Evolutionary conservation across 2,113 vertebrate species (phyloP), one percentile per base, ranked within the genome.

Genomic region (Oryzias curvinotus): DNA sequence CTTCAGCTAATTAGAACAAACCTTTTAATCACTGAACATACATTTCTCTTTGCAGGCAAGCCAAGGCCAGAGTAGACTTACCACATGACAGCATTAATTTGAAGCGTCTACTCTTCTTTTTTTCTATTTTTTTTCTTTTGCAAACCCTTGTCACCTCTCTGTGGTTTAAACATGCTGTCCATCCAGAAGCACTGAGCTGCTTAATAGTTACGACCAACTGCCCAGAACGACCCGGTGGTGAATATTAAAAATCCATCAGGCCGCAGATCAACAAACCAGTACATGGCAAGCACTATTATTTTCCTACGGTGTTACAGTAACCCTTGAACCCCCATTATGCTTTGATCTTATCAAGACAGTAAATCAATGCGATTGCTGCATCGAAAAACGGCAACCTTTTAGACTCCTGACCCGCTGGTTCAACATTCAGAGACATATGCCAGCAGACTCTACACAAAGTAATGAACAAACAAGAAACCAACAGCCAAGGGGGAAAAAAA

Each of bases 201-300:
- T 83, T 82, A 88, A 90, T 68, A 73, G 68, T 61, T 76, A 68
- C 72, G 57, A 59, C 54, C 70, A 68, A 75, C 66, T 52, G 42
- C 82, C 80, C 56, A 48, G 68, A 81, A 88, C 61, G 61, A 82
- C 78, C 85, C 36, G 28, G 61, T 77, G 66, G 73, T 84, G 73
- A 85, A 84, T 90, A 85, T 89, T 87, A 89, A 90, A 90, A 89
- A 84, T 75, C 77, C 82, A 87, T 85, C 81, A 88, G 68, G 72
- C 71, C 62, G 79, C 77, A 80, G 78, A 80, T 81, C 81, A 80
- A 78, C 80, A 79, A 89, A 70, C 65, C 71, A 58, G 46, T 77
- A 84, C 70, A 75, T 45, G 62, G 78, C 57, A 80, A 85, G 80
- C 61, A 71, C 59, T 82, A 74, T 90, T 85, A 87, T 91, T 89